These are phyloP conservation scores for Prosopocoilus inquinatus DNA, from an alignment of 2,888 invertebrate species.

Conservation along the genomic window DNA sequence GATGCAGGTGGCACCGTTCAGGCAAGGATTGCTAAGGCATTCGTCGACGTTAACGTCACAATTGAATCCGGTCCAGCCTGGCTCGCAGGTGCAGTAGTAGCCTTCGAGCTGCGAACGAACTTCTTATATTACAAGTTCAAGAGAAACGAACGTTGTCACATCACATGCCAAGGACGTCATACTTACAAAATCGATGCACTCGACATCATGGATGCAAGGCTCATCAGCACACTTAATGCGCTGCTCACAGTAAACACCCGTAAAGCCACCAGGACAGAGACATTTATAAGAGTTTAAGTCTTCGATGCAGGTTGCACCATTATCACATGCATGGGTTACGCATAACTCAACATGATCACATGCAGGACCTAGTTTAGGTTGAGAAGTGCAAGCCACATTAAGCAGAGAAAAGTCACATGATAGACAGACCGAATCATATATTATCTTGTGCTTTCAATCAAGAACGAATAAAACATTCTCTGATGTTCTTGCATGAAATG, in stretches of 20 bases:
- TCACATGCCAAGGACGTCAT: constrained; percentile 4
- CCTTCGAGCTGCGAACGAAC: constrained; percentile 51
- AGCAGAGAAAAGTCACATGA: constrained; percentile 4
- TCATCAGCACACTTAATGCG: constrained; percentile 53
- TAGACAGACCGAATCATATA: neutral
- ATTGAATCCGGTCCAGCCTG: constrained; percentile 65
- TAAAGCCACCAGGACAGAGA: constrained; percentile 50
- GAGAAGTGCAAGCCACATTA: constrained; percentile 22
- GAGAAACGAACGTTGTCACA: neutral
- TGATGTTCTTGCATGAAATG: too few species aligned
- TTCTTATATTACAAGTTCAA: neutral
- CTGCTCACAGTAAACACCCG: constrained; percentile 42
- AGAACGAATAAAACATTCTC: too few species aligned
- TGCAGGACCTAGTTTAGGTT: constrained; percentile 36
- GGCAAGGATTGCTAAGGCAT: constrained; percentile 61
- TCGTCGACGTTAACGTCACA: constrained; percentile 58
- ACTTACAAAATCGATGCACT: constrained; percentile 67
- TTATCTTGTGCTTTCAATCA: too few species aligned
- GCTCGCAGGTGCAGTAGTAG: constrained; percentile 68
- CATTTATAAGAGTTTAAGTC: constrained; percentile 35
- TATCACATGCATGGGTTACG: constrained; percentile 52
- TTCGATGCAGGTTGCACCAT: constrained; percentile 54
- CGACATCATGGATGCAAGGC: constrained; percentile 62
- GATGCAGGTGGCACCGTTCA: constrained; percentile 63
- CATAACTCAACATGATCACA: constrained; percentile 42